These are phyloP conservation scores for Ophioninae sp. DNA, from an alignment of 2,888 invertebrate species.

Conservation along the genomic window DNA sequence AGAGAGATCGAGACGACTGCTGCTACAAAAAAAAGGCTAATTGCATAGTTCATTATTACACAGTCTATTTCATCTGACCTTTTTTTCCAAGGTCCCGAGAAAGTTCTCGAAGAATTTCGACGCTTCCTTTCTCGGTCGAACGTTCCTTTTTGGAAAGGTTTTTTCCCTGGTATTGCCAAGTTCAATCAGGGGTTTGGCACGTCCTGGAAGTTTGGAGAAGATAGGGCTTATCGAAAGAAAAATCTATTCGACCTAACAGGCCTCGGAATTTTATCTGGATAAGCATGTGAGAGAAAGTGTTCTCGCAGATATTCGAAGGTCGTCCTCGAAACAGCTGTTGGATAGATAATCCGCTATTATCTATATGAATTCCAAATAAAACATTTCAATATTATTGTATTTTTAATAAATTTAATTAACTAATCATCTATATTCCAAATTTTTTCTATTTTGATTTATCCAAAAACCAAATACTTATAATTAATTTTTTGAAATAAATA, in stretches of 20 bases:
- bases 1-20: conserved; percentile 19
- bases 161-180: not conserved
- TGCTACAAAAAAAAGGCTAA: conserved; percentile 14
- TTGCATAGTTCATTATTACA: conserved; percentile 33
- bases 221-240: not conserved
- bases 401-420: no score
- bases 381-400: no score
- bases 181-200: not conserved
- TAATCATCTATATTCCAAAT: no score
- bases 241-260: not conserved
- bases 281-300: not conserved
- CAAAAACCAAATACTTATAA: no score
- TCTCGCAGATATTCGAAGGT: not conserved
- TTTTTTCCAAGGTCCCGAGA: conserved; percentile 11
- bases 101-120: conserved; percentile 17
- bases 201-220: not conserved
- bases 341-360: not conserved
- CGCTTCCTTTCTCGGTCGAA: not conserved
- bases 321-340: not conserved
- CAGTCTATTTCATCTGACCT: not conserved
- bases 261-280: not conserved
- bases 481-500: no score
- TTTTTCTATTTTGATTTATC: no score
- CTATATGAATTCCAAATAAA: not conserved
- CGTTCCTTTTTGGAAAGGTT: conserved; percentile 4